Base-by-base conservation (phyloP, 2,113 vertebrate genomes). In the Pygoscelis adeliae region DNA sequence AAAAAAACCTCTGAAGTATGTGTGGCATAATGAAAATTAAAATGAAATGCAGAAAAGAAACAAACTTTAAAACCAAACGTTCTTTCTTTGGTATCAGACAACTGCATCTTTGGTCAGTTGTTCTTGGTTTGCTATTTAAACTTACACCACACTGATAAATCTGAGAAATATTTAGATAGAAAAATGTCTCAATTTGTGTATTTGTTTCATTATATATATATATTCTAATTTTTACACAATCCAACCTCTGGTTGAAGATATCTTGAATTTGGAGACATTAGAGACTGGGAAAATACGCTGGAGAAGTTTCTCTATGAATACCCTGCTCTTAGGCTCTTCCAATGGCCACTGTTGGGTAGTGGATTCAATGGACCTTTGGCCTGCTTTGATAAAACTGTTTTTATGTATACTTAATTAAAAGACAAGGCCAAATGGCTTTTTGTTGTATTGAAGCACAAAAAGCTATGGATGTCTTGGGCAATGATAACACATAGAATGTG, bases 1-100 rank as follows among this genome's bases (percentile, higher is more conserved):
- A 25, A 79, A 77, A 73, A 49, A 0, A 0, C 1, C 5, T 77
- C 20, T 47, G 17, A 32, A 52, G 20, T 30, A 2, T 53, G 7
- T 62, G 23, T 56, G 56, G 9, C 8, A 6, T 15, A 23, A 34
- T 65, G 34, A 56, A 91, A 87, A 73, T 32, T 21, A 56, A 69
- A 61, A 47, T 81, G 29, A 61, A n/a, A 65, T 40, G 7, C 6
- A 49, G 58, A 32, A 20, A 59, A 38, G n/a, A 59, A 81, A 47
- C 40, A 34, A 19, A 25, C 11, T 30, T 23, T 47, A 42, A 69
- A 83, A 4, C 17, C 12, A 36, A 69, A 18, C 1, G 19, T 53
- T 58, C 6, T 27, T 55, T 55, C 29, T 30, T 21, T 78, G 7
- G 3, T 80, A 23, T 50, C 16, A 32, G 13, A 47, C 5, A 55